Evolutionary conservation across 1,140 invertebrate genomes (phyloP).

Genomic region (Centruroides sculpturatus): DNA sequence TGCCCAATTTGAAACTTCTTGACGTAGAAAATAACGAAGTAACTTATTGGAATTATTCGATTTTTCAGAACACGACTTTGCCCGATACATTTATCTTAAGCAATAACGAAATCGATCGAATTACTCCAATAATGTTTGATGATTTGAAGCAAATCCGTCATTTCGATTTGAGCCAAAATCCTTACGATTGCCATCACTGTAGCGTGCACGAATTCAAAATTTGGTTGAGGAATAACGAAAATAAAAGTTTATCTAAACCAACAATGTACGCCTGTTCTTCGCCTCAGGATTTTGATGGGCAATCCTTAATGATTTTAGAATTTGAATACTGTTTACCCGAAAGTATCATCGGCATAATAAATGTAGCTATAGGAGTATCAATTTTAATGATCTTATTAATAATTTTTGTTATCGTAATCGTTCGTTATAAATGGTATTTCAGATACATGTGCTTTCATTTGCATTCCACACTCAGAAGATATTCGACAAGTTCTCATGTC

Average conservation of each 20-base stretch:
- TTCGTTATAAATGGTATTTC: conserved; percentile 34
- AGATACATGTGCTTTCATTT: conserved; percentile 33
- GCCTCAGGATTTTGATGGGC: conserved; percentile 24
- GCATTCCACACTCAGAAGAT: conserved; percentile 25
- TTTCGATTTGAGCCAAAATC: conserved; percentile 35
- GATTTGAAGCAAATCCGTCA: conserved; percentile 32
- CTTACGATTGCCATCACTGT: conserved; percentile 31
- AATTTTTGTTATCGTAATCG: conserved; percentile 19
- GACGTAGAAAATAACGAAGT: no score
- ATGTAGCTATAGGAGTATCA: conserved; percentile 27
- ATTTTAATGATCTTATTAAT: conserved; percentile 27
- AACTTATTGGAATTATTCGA: no score
- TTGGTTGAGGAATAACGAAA: neutral
- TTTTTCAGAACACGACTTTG: no score
- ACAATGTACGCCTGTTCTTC: neutral
- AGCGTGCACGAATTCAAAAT: conserved; percentile 3
- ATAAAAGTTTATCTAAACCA: neutral
- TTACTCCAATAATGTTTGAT: conserved; percentile 37
- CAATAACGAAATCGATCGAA: conserved; percentile 37
- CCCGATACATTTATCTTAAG: conserved; percentile 17
- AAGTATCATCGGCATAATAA: no score
- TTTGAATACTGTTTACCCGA: neutral
- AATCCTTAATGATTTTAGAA: conserved; percentile 25
- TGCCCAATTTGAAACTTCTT: no score
- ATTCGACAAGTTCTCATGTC: neutral